Evolutionary conservation across 2,888 invertebrate species (phyloP), one percentile per base, ranked within the genome.

Genomic region (Lasioglossum leucozonium): DNA sequence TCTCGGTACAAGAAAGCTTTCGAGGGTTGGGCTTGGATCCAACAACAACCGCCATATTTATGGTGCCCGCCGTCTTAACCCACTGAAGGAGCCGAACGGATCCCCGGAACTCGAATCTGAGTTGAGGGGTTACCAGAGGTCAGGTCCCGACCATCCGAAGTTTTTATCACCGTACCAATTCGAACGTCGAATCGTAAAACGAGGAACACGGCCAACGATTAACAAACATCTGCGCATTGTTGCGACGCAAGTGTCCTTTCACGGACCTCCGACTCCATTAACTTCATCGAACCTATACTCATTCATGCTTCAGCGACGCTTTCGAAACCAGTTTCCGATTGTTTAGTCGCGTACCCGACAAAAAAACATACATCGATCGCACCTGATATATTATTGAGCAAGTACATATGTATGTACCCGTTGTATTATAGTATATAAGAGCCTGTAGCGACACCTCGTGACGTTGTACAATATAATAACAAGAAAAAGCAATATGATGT

Each of bases 41-140:
- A 92, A 92, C 88, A 91, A 76, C 82, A 88, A 87, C 82, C 83
- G 84, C 86, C 88, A 91, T 93, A 93, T 93, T 93, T 93, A 93
- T 93, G 92, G 91, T 92, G 87, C 85, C 88, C 79, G 85, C 88
- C 90, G 85, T 92, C 91, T 92, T 92, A 93, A 92, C 90, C 91
- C 88, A 92, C 85, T 92, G 91, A 89, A 81, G 84, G 79, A 82
- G 47, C 42, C 80, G 82, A 86, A 91, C 76, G 87, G 86, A 86
- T 82, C 85, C 82, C 80, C 55, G 62, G 77, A 72, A 86, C 79
- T 13, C 81, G 72, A 84, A 81, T 85, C 82, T 80, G 80, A 83
- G 87, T 86, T 81, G 84, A 90, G 87, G 87, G 92, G 92, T 93
- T 92, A 91, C 87, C 85, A 82, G 91, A 92, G 92, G 92, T 92